phyloP scores from a whole-genome alignment of 2,113 vertebrate species.

The Sapajus apella region DNA sequence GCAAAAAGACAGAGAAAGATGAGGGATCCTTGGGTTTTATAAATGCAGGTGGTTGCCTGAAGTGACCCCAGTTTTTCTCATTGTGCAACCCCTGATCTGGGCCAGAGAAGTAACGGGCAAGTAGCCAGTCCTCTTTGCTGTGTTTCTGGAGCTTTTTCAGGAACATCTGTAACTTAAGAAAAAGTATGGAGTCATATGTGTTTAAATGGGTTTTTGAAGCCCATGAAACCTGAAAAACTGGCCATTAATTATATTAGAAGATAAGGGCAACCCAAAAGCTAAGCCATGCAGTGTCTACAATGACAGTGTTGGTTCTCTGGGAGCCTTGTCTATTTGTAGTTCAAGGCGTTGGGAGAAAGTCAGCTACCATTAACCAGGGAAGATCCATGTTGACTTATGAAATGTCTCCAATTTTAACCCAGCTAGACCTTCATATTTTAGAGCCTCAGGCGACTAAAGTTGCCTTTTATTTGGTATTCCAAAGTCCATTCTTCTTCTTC shows the following conservation, averaged over 20 bases:
- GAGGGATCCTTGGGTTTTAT: not conserved
- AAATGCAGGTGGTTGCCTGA: not conserved
- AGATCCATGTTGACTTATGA: not conserved
- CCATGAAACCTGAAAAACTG: not conserved
- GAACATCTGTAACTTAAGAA: not conserved
- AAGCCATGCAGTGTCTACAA: not conserved
- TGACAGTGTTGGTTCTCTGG: not conserved
- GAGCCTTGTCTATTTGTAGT: not conserved
- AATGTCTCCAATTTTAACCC: not conserved
- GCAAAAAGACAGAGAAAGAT: not conserved
- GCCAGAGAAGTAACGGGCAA: not conserved
- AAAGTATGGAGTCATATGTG: not conserved
- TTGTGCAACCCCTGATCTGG: not conserved
- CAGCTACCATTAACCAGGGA: not conserved
- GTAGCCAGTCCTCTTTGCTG: not conserved
- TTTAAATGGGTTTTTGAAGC: not conserved
- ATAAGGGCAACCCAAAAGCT: not conserved
- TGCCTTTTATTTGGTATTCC: not conserved
- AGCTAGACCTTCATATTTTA: not conserved
- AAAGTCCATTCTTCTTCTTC: not conserved
- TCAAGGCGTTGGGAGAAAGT: not conserved
- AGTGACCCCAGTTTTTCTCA: not conserved
- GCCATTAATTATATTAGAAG: not conserved
- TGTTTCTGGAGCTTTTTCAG: not conserved
- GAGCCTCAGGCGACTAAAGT: not conserved